Evolutionary conservation across 64 coral and sea anemone species (phyloP).

Genomic region (Pocillopora damicornis): DNA sequence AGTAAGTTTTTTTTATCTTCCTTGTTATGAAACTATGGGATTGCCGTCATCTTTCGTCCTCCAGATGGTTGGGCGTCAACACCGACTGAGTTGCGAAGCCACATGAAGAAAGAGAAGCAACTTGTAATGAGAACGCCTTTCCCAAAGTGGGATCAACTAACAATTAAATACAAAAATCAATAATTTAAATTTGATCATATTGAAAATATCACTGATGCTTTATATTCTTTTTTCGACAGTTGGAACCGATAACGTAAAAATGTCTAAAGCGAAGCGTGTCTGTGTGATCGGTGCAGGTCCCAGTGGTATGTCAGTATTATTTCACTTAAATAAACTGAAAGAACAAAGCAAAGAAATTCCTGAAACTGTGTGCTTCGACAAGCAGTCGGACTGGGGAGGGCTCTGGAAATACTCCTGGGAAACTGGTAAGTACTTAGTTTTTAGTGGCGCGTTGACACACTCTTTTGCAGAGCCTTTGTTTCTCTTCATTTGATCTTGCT

Average conservation of each 20-base stretch:
- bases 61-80: no score
- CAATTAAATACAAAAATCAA: no score
- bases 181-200: no score
- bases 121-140: no score
- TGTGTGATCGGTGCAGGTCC: constrained; percentile 60
- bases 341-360: constrained; percentile 40
- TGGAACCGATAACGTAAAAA: background rate
- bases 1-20: no score
- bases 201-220: no score
- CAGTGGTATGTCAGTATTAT: constrained; percentile 48
- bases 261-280: constrained; percentile 41
- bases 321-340: constrained; percentile 44
- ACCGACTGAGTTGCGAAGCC: no score
- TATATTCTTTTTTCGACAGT: no score
- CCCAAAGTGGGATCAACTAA: no score
- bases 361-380: constrained; percentile 48
- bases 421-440: constrained; percentile 20
- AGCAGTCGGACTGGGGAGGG: constrained; percentile 48
- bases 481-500: background rate
- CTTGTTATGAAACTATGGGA: no score
- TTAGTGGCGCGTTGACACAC: background rate
- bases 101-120: no score
- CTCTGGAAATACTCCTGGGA: constrained; percentile 49
- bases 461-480: background rate
- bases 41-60: no score